These are phyloP conservation scores for Lepidochrysops patricia DNA, from an alignment of 2,888 invertebrate genomes.

Conservation along the genomic window DNA sequence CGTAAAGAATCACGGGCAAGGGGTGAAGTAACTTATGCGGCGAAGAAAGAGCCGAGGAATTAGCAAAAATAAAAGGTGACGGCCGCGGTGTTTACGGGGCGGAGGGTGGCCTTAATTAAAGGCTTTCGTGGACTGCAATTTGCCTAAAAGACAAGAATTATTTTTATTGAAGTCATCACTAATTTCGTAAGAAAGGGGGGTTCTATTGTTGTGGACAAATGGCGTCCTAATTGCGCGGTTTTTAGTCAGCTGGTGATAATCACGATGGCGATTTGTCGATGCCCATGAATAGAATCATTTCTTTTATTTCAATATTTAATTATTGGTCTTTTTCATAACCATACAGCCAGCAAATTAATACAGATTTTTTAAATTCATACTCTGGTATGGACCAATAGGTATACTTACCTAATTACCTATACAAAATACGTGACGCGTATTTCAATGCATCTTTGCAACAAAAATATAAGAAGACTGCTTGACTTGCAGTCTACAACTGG, in stretches of 20 bases:
- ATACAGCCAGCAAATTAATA: too few species aligned
- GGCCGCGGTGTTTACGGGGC: constrained; percentile 67
- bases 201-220: constrained; percentile 67
- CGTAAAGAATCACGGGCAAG: constrained; percentile 68
- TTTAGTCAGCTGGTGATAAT: constrained; percentile 45
- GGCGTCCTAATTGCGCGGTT: constrained; percentile 66
- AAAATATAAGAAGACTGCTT: too few species aligned
- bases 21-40: constrained; percentile 73
- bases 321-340: background rate
- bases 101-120: constrained; percentile 69
- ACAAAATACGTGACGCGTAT: too few species aligned
- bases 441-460: too few species aligned
- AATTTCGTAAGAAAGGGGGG: constrained; percentile 60
- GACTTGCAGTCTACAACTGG: too few species aligned
- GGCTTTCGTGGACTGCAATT: constrained; percentile 74
- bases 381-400: too few species aligned
- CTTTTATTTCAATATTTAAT: constrained; percentile 13
- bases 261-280: constrained; percentile 38
- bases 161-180: constrained; percentile 76
- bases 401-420: too few species aligned
- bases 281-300: constrained; percentile 30
- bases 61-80: constrained; percentile 75
- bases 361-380: too few species aligned
- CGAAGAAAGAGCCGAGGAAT: constrained; percentile 68
- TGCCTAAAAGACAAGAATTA: constrained; percentile 75